Evolutionary conservation across 2,797 vertebrate genomes (phyloP).

Genomic region (Argya squamiceps): DNA sequence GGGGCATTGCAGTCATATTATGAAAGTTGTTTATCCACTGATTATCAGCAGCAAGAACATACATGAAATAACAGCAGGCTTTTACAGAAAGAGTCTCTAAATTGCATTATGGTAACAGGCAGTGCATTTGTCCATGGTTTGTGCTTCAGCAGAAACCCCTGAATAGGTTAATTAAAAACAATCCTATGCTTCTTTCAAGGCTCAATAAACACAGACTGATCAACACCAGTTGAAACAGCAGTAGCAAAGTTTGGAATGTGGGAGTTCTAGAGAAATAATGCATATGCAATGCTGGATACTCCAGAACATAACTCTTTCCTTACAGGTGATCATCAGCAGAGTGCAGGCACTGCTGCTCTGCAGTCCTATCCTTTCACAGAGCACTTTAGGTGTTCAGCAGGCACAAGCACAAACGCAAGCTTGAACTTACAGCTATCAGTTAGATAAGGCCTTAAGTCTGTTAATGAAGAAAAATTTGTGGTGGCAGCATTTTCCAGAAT

Average conservation of each 20-base stretch:
- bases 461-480: neutral
- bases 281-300: neutral
- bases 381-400: neutral
- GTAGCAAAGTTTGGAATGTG: neutral
- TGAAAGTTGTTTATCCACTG: constrained; percentile 64
- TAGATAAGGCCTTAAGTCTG: neutral
- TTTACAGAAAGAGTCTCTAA: constrained; percentile 20
- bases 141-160: neutral
- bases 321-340: neutral
- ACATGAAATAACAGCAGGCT: constrained; percentile 34
- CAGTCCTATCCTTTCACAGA: neutral
- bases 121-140: neutral
- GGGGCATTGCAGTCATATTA: constrained; percentile 17
- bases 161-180: neutral
- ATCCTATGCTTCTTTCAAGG: neutral
- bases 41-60: constrained; percentile 40
- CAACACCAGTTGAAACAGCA: neutral
- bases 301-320: neutral
- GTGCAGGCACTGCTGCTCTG: neutral
- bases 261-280: neutral
- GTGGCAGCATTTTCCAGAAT: neutral
- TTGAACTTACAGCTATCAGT: neutral
- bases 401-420: neutral
- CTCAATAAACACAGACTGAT: neutral
- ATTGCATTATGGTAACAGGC: neutral